A percentile compares a stretch with the other conserved stretches of the same genome.
Conservation (phyloP, 2,797 vertebrate genomes). For the Crypturellus tataupa region DNA sequence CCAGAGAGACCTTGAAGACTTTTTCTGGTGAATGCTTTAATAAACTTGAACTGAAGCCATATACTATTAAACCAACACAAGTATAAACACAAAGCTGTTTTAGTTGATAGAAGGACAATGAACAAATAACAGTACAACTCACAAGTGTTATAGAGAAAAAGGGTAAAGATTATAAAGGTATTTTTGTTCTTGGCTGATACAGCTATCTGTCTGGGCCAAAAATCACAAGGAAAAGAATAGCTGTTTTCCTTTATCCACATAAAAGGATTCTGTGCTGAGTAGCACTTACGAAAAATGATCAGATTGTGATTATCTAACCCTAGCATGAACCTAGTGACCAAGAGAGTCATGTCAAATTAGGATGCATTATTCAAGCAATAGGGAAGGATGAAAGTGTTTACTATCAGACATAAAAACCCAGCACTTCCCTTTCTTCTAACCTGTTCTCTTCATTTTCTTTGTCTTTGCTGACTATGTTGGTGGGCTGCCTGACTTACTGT, state of each 20-base stretch:
- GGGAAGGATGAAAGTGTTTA: constrained; percentile 69
- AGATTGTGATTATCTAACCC: constrained; percentile 70
- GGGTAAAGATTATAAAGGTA: constrained; percentile 61
- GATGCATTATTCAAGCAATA: constrained; percentile 69
- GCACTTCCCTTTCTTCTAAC: constrained; percentile 57
- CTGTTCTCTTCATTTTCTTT: constrained; percentile 39
- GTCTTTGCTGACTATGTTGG: constrained; percentile 45
- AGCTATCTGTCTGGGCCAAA: constrained; percentile 52
- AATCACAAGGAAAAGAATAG: constrained; percentile 70
- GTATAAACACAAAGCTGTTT: constrained; percentile 38
- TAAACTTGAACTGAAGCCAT: constrained; percentile 44
- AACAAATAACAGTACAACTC: constrained; percentile 53
- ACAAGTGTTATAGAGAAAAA: constrained; percentile 32
- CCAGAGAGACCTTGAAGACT: background rate
- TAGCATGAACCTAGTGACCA: constrained; percentile 68
- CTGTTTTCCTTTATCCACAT: constrained; percentile 67
- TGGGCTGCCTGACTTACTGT: constrained; percentile 48
- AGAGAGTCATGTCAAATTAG: constrained; percentile 68
- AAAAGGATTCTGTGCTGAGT: constrained; percentile 59
- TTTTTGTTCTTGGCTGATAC: constrained; percentile 71
- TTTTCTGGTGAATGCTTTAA: constrained; percentile 22
- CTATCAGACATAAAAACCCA: constrained; percentile 47
- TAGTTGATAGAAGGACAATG: constrained; percentile 52
- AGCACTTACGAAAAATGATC: constrained; percentile 66
- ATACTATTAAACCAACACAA: constrained; percentile 39